Evolutionary conservation across 2,888 invertebrate species (phyloP).

Genomic region (Eucera pruinosa): DNA sequence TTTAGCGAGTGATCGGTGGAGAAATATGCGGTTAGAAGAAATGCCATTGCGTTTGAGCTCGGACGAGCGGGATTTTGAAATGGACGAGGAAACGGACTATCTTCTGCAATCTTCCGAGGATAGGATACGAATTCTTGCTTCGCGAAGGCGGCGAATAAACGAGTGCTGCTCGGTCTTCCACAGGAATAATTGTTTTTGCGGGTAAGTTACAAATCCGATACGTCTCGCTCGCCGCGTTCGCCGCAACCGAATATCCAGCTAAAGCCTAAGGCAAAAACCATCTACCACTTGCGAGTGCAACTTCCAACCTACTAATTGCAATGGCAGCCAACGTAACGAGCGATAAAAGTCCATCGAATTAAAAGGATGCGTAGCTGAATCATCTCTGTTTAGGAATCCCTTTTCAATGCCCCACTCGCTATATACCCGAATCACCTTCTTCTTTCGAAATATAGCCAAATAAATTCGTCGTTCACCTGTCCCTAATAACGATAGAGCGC

Average conservation of each 20-base stretch:
- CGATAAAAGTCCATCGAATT: not conserved
- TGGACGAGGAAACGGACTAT: slow-evolving; percentile 83
- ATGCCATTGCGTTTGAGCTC: slow-evolving; percentile 82
- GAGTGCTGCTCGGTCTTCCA: slow-evolving; percentile 79
- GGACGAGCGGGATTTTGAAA: slow-evolving; percentile 83
- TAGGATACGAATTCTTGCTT: slow-evolving; percentile 77
- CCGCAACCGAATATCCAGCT: too few relatives aligned
- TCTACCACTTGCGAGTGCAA: too few relatives aligned
- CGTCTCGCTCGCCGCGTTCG: too few relatives aligned
- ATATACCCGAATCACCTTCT: too few relatives aligned
- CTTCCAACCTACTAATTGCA: slow-evolving; percentile 1
- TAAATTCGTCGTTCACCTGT: too few relatives aligned
- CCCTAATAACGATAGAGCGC: too few relatives aligned
- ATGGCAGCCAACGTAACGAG: slow-evolving; percentile 43
- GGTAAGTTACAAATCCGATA: slow-evolving; percentile 78
- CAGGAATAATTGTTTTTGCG: slow-evolving; percentile 78
- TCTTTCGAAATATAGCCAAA: too few relatives aligned
- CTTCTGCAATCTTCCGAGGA: slow-evolving; percentile 81
- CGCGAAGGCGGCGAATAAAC: slow-evolving; percentile 76
- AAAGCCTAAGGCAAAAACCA: too few relatives aligned
- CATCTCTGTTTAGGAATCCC: too few relatives aligned
- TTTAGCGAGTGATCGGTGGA: slow-evolving; percentile 38
- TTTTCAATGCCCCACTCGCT: too few relatives aligned
- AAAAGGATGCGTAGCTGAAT: too few relatives aligned
- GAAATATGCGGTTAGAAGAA: slow-evolving; percentile 82